Base-by-base conservation (phyloP, 2,113 vertebrate species). In the Brienomyrus longianalis region DNA sequence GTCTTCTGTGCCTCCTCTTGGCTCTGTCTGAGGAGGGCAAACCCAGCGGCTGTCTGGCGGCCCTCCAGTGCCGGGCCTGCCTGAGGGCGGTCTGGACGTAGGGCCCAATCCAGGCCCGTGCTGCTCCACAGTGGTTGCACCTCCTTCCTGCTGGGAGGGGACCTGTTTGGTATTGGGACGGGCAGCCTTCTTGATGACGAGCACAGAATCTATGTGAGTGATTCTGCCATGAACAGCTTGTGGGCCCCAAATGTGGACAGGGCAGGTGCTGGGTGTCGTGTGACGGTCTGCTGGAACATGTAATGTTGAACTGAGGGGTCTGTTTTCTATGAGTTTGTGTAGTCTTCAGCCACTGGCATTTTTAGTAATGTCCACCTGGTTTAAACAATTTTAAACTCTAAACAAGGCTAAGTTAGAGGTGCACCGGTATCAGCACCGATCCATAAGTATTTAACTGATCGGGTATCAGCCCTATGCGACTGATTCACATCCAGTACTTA, bases 31-130 rank as follows among this genome's bases (percentile, higher is more conserved):
- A 94, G 89, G 93, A 92, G 66, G 27, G 1, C 83, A 91, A 31
- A 54, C 88, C 48, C 52, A 90, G 90, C 92, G 94, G 94, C 83
- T 95, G 94, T 86, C 90, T 94, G 90, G 89, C 15, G 15, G 92
- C 92, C 7, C 91, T 94, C 11, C 94, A 92, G 89, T 95, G 93
- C 89, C 94, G 35, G 89, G 95, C 23, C 91, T 95, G 91, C 93
- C 93, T 11, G 56, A 90, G 0, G 94, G 94, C 88, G 93, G 94
- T 88, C 92, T 94, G 23, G 39, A 39, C 93, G 91, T 74, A 70
- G 91, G 89, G 91, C 92, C 0, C 88, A 89, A 51, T 89, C 91
- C 70, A 92, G 93, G 84, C 91, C 94, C 0, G 91, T 90, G 80
- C 5, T 87, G 80, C 83, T 91, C 90, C 89, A 85, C 89, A 89